Base-by-base conservation (phyloP, 2,888 invertebrate genomes). In the Lasioglossum leucozonium region DNA sequence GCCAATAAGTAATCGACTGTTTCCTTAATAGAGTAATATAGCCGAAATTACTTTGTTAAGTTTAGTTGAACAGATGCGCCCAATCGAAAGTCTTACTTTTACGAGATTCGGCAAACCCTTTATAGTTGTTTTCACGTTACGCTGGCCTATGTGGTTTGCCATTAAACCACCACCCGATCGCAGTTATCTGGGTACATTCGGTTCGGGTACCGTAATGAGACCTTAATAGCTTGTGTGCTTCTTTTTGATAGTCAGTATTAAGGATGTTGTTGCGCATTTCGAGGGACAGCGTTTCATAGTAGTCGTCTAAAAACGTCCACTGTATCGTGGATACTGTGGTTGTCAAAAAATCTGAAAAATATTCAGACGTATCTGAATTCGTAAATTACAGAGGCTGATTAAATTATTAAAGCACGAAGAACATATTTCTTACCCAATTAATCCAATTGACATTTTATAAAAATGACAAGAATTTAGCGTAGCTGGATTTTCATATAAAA, bases 121-220 rank as follows among this genome's bases (percentile, higher is more conserved):
- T 65, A 65, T 65, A 22, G 65, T 34, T 65, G 65, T 65, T 65
- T 74, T 37, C 37, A 74, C n/a, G 26, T 74, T 74, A 40, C 55
- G 16, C n/a, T 18, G 72, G 55, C 55, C 58, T 37, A 40, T 13
- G 37, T 16, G 74, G 34, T 40, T n/a, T 26, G 74, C 58, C 37
- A 74, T 74, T 58, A 74, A 13, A 58, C 74, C 40, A 44, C 74
- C 74, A 65, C 42, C 30, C 34, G 37, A 47, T 77, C 82, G 85
- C 86, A 87, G 87, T 87, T 89, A 86, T 84, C 86, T 82, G 75
- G 87, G 77, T 84, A 81, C 81, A 77, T 69, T 72, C 71, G 79
- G 74, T 67, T 77, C 73, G 77, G 42, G 58, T 77, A 71, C 55
- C 30, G 8, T 37, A 65, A 65, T 65, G 65, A 37, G 65, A 37